Base-by-base conservation (phyloP, 2,888 invertebrate genomes). In the Hypercompe scribonia region DNA sequence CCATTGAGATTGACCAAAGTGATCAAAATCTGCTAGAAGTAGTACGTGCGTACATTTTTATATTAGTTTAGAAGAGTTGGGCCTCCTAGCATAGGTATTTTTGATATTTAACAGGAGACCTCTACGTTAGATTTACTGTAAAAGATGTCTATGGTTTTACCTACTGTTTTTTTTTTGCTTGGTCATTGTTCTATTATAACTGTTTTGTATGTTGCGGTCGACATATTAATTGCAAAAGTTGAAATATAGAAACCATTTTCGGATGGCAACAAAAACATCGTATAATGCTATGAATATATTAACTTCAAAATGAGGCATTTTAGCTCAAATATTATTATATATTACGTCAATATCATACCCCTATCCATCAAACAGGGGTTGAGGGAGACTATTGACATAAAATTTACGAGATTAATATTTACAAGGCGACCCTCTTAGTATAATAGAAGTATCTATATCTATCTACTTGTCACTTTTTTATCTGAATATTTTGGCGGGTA, bases 361-460 rank as follows among this genome's bases (percentile, higher is more conserved):
- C 92, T 89, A 94, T 94, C 94, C 93, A 94, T 95, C 94, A 94
- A 87, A 84, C 82, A 86, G 84, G 85, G 80, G 86, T 83, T 77
- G 84, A 87, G 89, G 89, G 88, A 84, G 78, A 83, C 88, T 90
- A 92, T 93, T 92, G 92, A 93, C 93, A 91, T 78, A 90, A 89
- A 94, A 92, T 94, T 94, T 94, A 93, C 91, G 93, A 93, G 92
- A 94, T 94, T 94, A 94, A 94, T 95, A 94, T 95, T 95, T 93
- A 91, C 93, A 87, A 85, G 82, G 88, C 84, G 85, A 84, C 84
- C 82, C 83, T 76, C 77, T 78, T 66, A 68, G 72, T 61, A 71
- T 76, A 76, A 68, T 73, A 39, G 64, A 46, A 69, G 70, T 61
- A 61, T 1, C 61, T 54, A 24, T 54, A 54, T 54, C 21, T 68